Base-by-base conservation (phyloP, 2,113 vertebrate genomes). In the Saguinus midas region DNA sequence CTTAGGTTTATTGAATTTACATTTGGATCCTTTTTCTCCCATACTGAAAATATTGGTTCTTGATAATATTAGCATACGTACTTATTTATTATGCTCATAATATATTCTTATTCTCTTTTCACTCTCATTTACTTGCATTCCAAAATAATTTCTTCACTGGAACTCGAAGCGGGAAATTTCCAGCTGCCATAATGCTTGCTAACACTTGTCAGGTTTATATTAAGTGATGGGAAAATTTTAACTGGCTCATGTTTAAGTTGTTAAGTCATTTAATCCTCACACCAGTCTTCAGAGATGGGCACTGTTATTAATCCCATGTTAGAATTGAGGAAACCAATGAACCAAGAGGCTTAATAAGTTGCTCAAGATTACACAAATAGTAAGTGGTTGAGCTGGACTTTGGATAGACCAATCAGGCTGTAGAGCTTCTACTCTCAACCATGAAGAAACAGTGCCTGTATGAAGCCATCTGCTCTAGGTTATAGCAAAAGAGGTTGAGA, bases 181-280 rank as follows among this genome's bases (percentile, higher is more conserved):
- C 94, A 90, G 43, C 87, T 88, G 81, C 52, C 89, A 92, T 20
- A 66, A 61, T 55, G 66, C 35, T 96, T 35, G 68, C 52, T 85
- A 78, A 80, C 64, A 61, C 85, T 82, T 82, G 35, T 90, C 43
- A 58, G 81, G 72, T 88, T 32, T 70, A 95, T 96, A 90, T 87
- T 95, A 95, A 92, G 45, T 83, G 75, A 48, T 97, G 75, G 64
- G 78, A 85, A 97, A 90, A 81, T 43, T 91, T 83, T 92, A 91
- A 96, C 92, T 72, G 43, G 70, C 75, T 55, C 61, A 80, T 7
- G 17, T 48, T 87, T 93, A 66, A 92, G 45, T 55, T 37, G 83
- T 80, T 79, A 91, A 90, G 10, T 95, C 61, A 87, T 87, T 90
- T 95, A 90, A 80, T 52, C 29, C 18, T 84, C 40, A 80, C 7